phyloP scores from a whole-genome alignment of 2,113 vertebrate species.

The Notarius quadriscutis region DNA sequence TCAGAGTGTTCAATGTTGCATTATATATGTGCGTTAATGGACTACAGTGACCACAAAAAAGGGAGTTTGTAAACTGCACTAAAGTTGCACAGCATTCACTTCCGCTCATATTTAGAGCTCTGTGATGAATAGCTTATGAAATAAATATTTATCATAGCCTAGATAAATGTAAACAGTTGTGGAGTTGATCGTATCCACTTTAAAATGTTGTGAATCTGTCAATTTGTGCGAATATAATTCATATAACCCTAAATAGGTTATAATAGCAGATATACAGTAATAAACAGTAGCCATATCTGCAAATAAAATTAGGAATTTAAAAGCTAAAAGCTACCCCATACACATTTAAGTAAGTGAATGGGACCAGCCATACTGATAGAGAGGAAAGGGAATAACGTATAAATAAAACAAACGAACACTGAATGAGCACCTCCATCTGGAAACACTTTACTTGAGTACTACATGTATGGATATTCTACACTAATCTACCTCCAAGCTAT shows the following conservation, averaged over 20 bases:
- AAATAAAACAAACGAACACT: conserved; percentile 41
- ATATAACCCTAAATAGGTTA: not conserved
- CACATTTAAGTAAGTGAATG: not conserved
- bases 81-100: conserved; percentile 47
- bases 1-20: conserved; percentile 71
- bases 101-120: conserved; percentile 44
- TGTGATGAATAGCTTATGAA: conserved; percentile 47
- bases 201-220: not conserved
- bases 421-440: not conserved
- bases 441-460: not conserved
- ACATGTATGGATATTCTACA: not conserved
- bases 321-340: not conserved
- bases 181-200: not conserved
- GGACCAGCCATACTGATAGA: not conserved
- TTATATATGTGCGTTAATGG: conserved; percentile 83
- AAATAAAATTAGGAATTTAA: not conserved
- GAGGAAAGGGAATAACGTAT: conserved; percentile 59
- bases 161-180: not conserved
- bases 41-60: conserved; percentile 62
- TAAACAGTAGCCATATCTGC: not conserved
- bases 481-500: not conserved
- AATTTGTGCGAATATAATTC: not conserved
- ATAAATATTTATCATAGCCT: not conserved
- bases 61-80: conserved; percentile 58
- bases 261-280: not conserved